Evolutionary conservation across 2,888 invertebrate species (phyloP).

Genomic region (Drosophila birchii): DNA sequence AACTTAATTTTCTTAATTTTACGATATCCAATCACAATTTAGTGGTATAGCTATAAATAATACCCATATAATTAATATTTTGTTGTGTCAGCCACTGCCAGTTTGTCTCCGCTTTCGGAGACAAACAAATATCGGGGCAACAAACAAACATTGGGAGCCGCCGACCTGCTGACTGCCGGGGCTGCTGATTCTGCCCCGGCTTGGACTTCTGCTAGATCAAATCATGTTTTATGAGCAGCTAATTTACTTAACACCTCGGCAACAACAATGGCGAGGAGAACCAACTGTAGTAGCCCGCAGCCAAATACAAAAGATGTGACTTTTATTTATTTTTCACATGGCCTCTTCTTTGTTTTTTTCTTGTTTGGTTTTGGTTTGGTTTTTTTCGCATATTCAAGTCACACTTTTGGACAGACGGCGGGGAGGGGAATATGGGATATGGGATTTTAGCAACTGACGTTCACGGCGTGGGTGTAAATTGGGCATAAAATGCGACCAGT

Average conservation of each 20-base stretch:
- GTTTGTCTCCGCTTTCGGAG: slow-evolving; percentile 73
- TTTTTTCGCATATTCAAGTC: slow-evolving; percentile 41
- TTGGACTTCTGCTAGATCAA: slow-evolving; percentile 68
- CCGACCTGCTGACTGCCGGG: slow-evolving; percentile 6
- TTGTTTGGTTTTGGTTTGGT: slow-evolving; percentile 10
- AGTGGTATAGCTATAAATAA: slow-evolving; percentile 5
- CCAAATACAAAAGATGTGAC: slow-evolving; percentile 50
- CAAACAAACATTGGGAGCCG: slow-evolving; percentile 48
- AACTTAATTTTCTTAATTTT: not conserved
- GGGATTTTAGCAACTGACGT: slow-evolving; percentile 17
- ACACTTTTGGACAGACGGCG: slow-evolving; percentile 19
- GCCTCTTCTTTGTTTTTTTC: slow-evolving; percentile 52
- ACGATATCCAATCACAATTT: slow-evolving; percentile 6
- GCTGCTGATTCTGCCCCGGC: slow-evolving; percentile 51
- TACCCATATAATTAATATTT: slow-evolving; percentile 24
- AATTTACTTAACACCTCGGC: slow-evolving; percentile 80
- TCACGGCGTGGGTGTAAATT: slow-evolving; percentile 75
- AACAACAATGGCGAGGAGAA: slow-evolving; percentile 51
- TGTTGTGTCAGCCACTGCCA: slow-evolving; percentile 62
- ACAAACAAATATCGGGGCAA: slow-evolving; percentile 50
- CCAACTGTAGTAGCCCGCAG: slow-evolving; percentile 68
- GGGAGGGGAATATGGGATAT: not conserved
- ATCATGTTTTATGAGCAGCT: slow-evolving; percentile 80
- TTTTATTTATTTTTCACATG: slow-evolving; percentile 75
- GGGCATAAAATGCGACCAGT: slow-evolving; percentile 68